Conservation (phyloP, 2,113 vertebrate genomes). For the Ceuthmochares aereus region DNA sequence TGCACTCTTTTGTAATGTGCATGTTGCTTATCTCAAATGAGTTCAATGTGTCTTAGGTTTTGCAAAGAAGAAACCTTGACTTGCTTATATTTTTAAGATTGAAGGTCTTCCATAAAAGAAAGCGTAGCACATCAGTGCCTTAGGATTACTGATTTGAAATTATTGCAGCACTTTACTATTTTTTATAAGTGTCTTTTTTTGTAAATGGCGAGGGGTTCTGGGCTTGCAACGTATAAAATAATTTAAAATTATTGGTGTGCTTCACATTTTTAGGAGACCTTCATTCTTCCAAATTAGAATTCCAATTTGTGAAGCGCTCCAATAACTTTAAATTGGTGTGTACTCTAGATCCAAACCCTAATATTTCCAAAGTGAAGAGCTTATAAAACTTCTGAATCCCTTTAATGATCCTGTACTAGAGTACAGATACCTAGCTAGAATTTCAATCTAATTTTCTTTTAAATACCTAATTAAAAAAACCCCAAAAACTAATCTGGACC, state of each 20-base stretch:
- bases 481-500: neutral
- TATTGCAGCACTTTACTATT: conserved; percentile 62
- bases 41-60: conserved; percentile 26
- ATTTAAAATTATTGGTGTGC: conserved; percentile 74
- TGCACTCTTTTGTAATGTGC: neutral
- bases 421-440: neutral
- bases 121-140: conserved; percentile 38
- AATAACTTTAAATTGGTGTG: conserved; percentile 72
- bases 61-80: conserved; percentile 21
- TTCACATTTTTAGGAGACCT: conserved; percentile 70
- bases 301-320: conserved; percentile 68
- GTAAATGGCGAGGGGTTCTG: conserved; percentile 54
- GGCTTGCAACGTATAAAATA: conserved; percentile 68
- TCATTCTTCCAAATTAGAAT: conserved; percentile 75
- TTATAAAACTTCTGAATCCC: conserved; percentile 24
- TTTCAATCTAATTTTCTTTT: conserved; percentile 18
- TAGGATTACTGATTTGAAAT: conserved; percentile 68
- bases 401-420: conserved; percentile 32
- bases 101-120: conserved; percentile 48
- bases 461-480: neutral
- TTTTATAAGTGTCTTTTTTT: conserved; percentile 55
- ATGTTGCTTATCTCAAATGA: conserved; percentile 14
- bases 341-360: conserved; percentile 24
- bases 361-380: conserved; percentile 29
- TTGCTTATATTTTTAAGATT: conserved; percentile 60